Conservation (phyloP, 1,140 invertebrate genomes). For the Stegodyphus dumicola region DNA sequence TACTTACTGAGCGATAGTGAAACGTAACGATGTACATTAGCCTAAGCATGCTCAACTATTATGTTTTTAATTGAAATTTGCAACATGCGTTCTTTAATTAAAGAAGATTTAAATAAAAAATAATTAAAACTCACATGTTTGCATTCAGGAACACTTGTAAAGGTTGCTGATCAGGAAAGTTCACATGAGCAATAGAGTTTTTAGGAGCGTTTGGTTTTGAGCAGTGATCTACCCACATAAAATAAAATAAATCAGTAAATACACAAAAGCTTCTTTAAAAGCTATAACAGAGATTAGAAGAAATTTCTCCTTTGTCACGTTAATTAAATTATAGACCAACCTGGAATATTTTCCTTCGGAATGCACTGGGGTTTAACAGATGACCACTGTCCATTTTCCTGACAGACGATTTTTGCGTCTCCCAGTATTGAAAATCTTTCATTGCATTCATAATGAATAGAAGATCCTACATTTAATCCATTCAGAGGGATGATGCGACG, state of each 20-base stretch:
- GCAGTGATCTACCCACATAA: conserved; percentile 1
- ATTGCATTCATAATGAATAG: conserved; percentile 10
- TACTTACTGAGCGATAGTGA: too few relatives aligned
- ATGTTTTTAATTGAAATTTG: too few relatives aligned
- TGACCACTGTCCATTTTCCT: conserved; percentile 16
- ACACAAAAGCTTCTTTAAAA: too few relatives aligned
- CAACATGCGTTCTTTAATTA: too few relatives aligned
- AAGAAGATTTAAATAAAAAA: too few relatives aligned
- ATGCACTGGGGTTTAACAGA: conserved; percentile 20
- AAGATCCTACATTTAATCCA: conserved; percentile 2
- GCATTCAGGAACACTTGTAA: conserved; percentile 1
- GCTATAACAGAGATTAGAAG: too few relatives aligned
- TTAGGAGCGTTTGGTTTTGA: conserved; percentile 33
- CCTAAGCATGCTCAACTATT: too few relatives aligned
- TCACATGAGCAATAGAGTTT: conserved; percentile 19
- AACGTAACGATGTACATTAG: too few relatives aligned
- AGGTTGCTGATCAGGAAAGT: conserved; percentile 7
- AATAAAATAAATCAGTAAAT: too few relatives aligned
- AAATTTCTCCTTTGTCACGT: too few relatives aligned
- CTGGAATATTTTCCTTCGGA: neutral
- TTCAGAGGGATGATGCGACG: neutral
- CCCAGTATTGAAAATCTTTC: conserved; percentile 10
- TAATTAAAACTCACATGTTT: conserved; percentile 5
- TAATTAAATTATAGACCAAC: neutral
- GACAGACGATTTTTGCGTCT: neutral